Conservation (phyloP, 2,888 invertebrate species). For the Syrphus vitripennis region DNA sequence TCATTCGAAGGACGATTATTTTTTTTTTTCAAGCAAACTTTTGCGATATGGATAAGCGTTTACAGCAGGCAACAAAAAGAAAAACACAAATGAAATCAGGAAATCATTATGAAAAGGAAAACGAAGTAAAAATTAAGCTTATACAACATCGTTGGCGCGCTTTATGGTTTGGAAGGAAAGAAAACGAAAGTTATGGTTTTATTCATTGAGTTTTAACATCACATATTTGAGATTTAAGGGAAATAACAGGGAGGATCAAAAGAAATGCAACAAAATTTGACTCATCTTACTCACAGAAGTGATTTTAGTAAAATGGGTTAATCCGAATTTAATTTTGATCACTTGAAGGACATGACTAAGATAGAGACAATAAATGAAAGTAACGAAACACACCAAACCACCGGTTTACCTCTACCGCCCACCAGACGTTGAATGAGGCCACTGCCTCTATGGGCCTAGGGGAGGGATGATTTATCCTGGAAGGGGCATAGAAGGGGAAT, state of each 20-base stretch:
- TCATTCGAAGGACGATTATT: conserved; percentile 41
- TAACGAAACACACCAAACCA: no score
- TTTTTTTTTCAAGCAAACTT: conserved; percentile 25
- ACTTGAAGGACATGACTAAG: no score
- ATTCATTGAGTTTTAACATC: background rate
- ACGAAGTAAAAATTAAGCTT: conserved; percentile 57
- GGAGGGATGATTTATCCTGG: no score
- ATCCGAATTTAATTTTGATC: no score
- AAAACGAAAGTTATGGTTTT: conserved; percentile 29
- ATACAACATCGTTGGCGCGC: conserved; percentile 46
- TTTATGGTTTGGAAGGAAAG: background rate
- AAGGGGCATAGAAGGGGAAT: no score
- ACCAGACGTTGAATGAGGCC: no score
- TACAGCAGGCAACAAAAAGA: conserved; percentile 44
- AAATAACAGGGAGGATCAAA: conserved; percentile 26
- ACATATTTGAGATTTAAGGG: background rate
- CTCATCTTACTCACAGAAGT: no score
- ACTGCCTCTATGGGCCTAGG: no score
- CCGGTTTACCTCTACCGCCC: no score
- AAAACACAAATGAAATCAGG: conserved; percentile 49
- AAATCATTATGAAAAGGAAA: conserved; percentile 46
- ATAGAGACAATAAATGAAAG: no score
- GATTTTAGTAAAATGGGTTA: no score
- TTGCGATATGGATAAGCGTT: conserved; percentile 53
- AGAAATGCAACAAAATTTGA: background rate